A percentile compares a stretch with the other conserved stretches of the same genome.
phyloP scores from a whole-genome alignment of 2,113 vertebrate genomes.

The Urocitellus parryii region DNA sequence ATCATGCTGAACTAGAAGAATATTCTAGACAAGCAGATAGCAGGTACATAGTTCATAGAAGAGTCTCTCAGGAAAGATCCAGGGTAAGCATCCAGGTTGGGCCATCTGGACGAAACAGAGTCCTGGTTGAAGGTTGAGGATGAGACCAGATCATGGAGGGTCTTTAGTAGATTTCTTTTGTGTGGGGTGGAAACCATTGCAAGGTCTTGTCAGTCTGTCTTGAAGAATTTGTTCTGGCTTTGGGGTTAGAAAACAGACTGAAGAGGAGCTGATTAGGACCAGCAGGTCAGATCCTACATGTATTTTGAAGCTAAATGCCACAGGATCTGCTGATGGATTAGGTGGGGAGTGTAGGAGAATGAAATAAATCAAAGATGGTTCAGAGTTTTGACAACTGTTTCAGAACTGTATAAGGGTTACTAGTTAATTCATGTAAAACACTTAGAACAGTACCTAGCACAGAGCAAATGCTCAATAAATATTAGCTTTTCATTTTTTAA shows the following conservation, averaged over 20 bases:
- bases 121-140: fast-evolving
- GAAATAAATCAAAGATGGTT: not conserved
- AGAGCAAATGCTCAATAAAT: not conserved
- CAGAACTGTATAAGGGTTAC: not conserved
- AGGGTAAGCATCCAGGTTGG: not conserved
- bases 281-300: not conserved
- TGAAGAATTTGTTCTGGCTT: not conserved
- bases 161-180: not conserved
- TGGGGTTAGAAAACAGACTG: not conserved
- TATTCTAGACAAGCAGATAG: not conserved
- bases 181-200: not conserved
- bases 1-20: not conserved
- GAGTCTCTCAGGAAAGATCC: not conserved
- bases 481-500: not conserved
- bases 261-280: not conserved
- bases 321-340: not conserved
- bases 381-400: not conserved
- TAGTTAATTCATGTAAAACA: not conserved
- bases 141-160: not conserved
- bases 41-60: not conserved
- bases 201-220: not conserved
- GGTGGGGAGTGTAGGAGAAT: not conserved
- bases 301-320: not conserved
- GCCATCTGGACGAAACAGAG: not conserved
- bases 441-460: not conserved